These are phyloP conservation scores for Argyrosomus japonicus DNA, from an alignment of 2,113 vertebrate species.

Conservation along the genomic window DNA sequence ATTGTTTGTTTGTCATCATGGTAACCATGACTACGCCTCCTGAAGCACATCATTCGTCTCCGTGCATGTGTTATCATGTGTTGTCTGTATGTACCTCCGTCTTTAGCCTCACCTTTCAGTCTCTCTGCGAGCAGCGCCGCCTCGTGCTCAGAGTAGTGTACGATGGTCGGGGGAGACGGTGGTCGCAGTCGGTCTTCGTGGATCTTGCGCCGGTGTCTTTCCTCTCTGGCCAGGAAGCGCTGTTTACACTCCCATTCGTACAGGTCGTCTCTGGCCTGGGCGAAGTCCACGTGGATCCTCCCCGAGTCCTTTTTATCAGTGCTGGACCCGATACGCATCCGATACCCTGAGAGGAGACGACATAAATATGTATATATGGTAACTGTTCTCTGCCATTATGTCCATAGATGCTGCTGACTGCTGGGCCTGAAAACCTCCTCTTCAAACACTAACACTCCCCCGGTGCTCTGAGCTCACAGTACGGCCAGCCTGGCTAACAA, in stretches of 20 bases:
- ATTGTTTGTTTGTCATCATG: not conserved
- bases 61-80: too few relatives aligned
- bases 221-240: slow-evolving; percentile 90
- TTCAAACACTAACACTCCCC: too few relatives aligned
- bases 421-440: too few relatives aligned
- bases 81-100: too few relatives aligned
- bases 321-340: slow-evolving; percentile 94
- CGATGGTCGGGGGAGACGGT: slow-evolving; percentile 90
- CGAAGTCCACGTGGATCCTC: slow-evolving; percentile 94
- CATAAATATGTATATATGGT: too few relatives aligned
- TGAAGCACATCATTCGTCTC: not conserved
- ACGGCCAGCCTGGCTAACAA: too few relatives aligned
- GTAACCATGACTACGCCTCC: not conserved
- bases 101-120: slow-evolving; percentile 88
- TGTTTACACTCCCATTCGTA: slow-evolving; percentile 98
- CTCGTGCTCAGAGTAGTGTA: slow-evolving; percentile 95
- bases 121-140: slow-evolving; percentile 91
- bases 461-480: too few relatives aligned
- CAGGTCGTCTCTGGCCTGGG: slow-evolving; percentile 93
- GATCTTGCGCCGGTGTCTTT: slow-evolving; percentile 89
- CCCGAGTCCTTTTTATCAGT: slow-evolving; percentile 96
- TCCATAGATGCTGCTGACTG: too few relatives aligned
- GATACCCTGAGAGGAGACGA: slow-evolving; percentile 86
- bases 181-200: slow-evolving; percentile 89
- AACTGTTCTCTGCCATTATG: too few relatives aligned